Conservation (phyloP, 2,888 invertebrate genomes). For the Cryptocephalus primarius region DNA sequence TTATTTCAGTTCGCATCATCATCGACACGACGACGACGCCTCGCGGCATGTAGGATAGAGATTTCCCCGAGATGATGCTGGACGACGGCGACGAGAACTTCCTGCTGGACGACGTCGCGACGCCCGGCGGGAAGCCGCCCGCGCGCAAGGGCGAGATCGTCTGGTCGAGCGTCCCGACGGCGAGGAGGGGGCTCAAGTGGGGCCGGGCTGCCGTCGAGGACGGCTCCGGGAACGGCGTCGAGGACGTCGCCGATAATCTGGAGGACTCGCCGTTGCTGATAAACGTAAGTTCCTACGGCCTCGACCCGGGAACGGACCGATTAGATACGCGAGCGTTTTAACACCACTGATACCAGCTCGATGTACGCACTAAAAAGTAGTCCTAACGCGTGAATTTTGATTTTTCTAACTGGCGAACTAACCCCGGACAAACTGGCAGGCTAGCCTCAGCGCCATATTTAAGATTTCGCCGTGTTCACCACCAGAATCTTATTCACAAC, state of each 20-base stretch:
- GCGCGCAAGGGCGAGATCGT: not conserved
- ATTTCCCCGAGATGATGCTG: not conserved
- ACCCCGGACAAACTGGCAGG: too few relatives aligned
- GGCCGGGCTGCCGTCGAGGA: conserved; percentile 4
- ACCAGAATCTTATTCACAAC: too few relatives aligned
- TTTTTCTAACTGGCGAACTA: too few relatives aligned
- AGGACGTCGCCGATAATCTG: conserved; percentile 22
- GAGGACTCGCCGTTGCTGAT: conserved; percentile 34
- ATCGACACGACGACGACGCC: too few relatives aligned
- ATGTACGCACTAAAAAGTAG: too few relatives aligned
- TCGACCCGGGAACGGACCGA: too few relatives aligned
- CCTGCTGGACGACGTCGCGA: conserved; percentile 26
- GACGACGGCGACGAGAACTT: conserved; percentile 26
- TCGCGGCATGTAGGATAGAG: too few relatives aligned
- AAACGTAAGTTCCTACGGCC: conserved; percentile 27
- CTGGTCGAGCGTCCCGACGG: not conserved
- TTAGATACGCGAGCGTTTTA: not conserved
- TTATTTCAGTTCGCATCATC: too few relatives aligned
- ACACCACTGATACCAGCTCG: too few relatives aligned
- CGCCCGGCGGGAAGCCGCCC: not conserved
- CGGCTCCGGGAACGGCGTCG: conserved; percentile 9
- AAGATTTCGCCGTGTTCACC: too few relatives aligned
- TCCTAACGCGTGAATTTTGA: too few relatives aligned
- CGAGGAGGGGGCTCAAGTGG: conserved; percentile 5
- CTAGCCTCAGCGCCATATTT: too few relatives aligned